A percentile compares a stretch with the other conserved stretches of the same genome.
Evolutionary conservation across 1,140 invertebrate species (phyloP).

Genomic region (Pentalonia nigronervosa): DNA sequence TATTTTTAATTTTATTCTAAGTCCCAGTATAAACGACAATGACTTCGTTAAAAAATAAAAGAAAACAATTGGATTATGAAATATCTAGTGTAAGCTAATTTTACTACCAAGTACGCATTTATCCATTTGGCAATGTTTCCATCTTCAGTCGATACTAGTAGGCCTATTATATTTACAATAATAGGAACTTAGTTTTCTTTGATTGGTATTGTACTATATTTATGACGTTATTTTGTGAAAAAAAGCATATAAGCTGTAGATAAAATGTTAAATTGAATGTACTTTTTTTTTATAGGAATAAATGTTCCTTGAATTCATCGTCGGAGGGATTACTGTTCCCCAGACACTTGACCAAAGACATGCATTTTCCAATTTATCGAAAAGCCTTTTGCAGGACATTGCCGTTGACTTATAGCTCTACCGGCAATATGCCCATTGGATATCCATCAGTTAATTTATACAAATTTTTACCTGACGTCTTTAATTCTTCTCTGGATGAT

Average conservation of each 20-base stretch:
- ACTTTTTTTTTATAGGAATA: not conserved
- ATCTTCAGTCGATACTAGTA: no score
- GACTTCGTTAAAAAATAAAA: no score
- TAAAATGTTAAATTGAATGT: not conserved
- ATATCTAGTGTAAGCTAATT: no score
- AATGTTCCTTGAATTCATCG: constrained; percentile 32
- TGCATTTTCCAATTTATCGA: constrained; percentile 70
- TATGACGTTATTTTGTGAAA: not conserved
- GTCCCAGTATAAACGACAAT: no score
- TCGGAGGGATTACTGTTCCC: constrained; percentile 67
- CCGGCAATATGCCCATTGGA: constrained; percentile 63
- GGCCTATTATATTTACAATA: no score
- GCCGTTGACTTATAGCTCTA: constrained; percentile 67
- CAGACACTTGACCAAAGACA: constrained; percentile 66
- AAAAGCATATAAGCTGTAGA: not conserved
- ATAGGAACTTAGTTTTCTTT: no score
- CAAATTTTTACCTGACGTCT: constrained; percentile 67
- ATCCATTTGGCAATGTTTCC: no score
- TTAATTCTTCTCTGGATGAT: constrained; percentile 68
- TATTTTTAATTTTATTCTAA: no score
- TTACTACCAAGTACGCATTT: no score
- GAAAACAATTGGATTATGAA: no score
- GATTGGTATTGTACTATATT: no score
- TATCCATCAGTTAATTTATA: constrained; percentile 65
- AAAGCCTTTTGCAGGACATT: constrained; percentile 74